phyloP scores from a whole-genome alignment of 2,888 invertebrate species.

The Cancer borealis region DNA sequence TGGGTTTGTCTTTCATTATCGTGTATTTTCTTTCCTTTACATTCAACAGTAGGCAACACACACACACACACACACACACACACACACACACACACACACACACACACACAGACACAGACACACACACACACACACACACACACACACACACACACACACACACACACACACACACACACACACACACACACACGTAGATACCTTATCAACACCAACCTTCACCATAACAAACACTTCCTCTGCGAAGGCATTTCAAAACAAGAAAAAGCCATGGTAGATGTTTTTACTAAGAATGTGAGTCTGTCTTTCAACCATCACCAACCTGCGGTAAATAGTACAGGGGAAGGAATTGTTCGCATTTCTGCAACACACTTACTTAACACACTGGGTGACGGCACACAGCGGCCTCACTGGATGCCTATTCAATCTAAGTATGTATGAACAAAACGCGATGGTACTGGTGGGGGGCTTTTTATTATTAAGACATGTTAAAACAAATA shows the following conservation, averaged over 20 bases:
- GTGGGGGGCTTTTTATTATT: no score
- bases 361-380: no score
- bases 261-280: neutral
- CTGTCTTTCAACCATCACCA: neutral
- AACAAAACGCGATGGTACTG: no score
- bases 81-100: neutral
- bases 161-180: neutral
- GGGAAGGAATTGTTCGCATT: no score
- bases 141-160: neutral
- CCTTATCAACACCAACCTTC: no score
- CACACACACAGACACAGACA: neutral
- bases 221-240: neutral
- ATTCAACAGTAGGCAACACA: neutral
- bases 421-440: no score
- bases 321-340: no score
- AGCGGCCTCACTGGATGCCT: no score
- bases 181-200: no score
- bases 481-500: no score
- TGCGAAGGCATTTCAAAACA: neutral
- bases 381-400: no score
- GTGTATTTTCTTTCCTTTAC: neutral
- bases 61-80: neutral
- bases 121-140: neutral
- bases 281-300: neutral
- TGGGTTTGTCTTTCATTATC: neutral